A percentile compares a stretch with the other conserved stretches of the same genome.
phyloP scores from a whole-genome alignment of 1,140 invertebrate genomes.

The Lepidurus arcticus region DNA sequence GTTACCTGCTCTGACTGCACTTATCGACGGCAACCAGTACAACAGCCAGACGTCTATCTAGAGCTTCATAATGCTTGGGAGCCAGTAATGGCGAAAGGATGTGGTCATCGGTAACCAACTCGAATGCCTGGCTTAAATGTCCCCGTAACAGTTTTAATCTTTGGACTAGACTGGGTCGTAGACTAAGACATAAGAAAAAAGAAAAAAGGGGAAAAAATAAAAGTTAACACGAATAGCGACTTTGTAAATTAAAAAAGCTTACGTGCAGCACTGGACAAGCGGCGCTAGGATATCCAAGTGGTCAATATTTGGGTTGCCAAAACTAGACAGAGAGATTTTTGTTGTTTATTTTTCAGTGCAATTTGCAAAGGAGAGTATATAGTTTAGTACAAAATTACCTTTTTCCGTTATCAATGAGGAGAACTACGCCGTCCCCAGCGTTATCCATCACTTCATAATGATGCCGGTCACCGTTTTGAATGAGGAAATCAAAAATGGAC shows the following conservation, averaged over 20 bases:
- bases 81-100: slow-evolving; percentile 58
- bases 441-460: slow-evolving; percentile 72
- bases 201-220: slow-evolving; percentile 11
- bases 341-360: not conserved
- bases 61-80: slow-evolving; percentile 64
- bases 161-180: slow-evolving; percentile 19
- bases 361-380: slow-evolving; percentile 33
- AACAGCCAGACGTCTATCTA: slow-evolving; percentile 69
- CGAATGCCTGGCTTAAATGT: slow-evolving; percentile 52
- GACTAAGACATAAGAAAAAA: slow-evolving; percentile 37
- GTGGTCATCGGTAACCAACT: slow-evolving; percentile 47
- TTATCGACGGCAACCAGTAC: slow-evolving; percentile 67
- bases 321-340: slow-evolving; percentile 47
- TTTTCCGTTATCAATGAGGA: slow-evolving; percentile 91
- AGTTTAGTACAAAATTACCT: slow-evolving; percentile 47
- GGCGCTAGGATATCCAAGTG: slow-evolving; percentile 81
- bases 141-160: slow-evolving; percentile 41
- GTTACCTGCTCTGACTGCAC: slow-evolving; percentile 47
- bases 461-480: slow-evolving; percentile 91
- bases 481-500: slow-evolving; percentile 85
- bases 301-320: slow-evolving; percentile 77
- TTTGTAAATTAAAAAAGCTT: slow-evolving; percentile 45
- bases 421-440: slow-evolving; percentile 58
- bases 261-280: slow-evolving; percentile 85
- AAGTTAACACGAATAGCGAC: not conserved